These are phyloP conservation scores for Platerodrilus igneus DNA, from an alignment of 2,888 invertebrate species.

Conservation along the genomic window DNA sequence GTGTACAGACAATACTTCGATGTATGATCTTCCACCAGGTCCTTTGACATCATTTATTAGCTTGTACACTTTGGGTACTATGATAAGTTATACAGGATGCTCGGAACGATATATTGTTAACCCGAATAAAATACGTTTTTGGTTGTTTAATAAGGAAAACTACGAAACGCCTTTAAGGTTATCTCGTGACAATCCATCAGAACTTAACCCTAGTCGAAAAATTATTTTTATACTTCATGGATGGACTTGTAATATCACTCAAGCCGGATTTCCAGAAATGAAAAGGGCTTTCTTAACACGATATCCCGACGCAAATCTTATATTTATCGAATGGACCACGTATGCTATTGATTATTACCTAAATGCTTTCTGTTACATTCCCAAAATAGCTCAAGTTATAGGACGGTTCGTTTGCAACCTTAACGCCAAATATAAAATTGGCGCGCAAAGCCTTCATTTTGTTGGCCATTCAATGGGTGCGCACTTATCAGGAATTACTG, in stretches of 20 bases:
- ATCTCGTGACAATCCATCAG: background rate
- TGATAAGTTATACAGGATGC: no score
- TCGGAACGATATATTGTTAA: no score
- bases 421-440: background rate
- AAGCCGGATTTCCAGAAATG: background rate
- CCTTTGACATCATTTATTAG: no score
- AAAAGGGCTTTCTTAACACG: slow-evolving; percentile 10
- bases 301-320: slow-evolving; percentile 12
- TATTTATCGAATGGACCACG: slow-evolving; percentile 9
- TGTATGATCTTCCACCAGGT: no score
- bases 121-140: no score
- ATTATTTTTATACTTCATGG: slow-evolving; percentile 11
- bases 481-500: slow-evolving; percentile 6
- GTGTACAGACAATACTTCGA: no score
- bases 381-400: background rate
- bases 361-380: slow-evolving; percentile 5
- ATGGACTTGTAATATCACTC: slow-evolving; percentile 1
- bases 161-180: slow-evolving; percentile 1
- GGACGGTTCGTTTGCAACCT: slow-evolving; percentile 10
- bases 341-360: background rate
- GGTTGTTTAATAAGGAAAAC: slow-evolving; percentile 4
- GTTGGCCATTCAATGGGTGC: slow-evolving; percentile 12
- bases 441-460: slow-evolving; percentile 4
- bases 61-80: no score
- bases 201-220: slow-evolving; percentile 2